Percentiles rank a stretch among this genome's conserved stretches.
phyloP scores from a whole-genome alignment of 2,797 vertebrate species.

The Sebastes minor region DNA sequence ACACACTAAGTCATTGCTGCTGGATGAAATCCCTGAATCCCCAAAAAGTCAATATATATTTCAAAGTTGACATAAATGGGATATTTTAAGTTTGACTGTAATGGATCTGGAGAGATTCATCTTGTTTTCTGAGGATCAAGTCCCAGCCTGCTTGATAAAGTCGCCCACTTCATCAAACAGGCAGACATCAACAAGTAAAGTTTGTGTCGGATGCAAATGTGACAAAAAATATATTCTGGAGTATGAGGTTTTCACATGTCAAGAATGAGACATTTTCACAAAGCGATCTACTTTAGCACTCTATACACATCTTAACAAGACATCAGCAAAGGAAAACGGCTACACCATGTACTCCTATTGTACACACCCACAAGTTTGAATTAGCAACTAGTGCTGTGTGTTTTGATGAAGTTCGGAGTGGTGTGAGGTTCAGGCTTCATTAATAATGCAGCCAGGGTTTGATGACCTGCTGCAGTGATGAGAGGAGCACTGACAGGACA shows the following conservation, averaged over 20 bases:
- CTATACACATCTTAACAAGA: background rate
- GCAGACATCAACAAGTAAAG: constrained; percentile 5
- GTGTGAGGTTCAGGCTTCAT: constrained; percentile 74
- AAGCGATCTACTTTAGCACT: background rate
- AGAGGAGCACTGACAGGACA: constrained; percentile 6
- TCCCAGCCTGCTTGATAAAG: constrained; percentile 1
- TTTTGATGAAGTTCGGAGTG: constrained; percentile 9
- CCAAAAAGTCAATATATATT: constrained; percentile 2
- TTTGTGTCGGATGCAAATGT: constrained; percentile 10
- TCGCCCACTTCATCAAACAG: background rate
- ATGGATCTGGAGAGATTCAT: background rate
- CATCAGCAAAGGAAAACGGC: background rate
- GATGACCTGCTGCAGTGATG: constrained; percentile 30
- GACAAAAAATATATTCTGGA: background rate
- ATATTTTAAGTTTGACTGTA: background rate
- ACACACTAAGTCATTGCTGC: background rate
- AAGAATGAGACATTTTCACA: background rate
- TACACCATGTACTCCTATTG: background rate
- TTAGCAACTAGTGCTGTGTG: background rate
- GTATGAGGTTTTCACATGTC: background rate
- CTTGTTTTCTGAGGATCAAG: constrained; percentile 1
- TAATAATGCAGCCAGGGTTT: constrained; percentile 83
- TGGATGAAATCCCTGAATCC: constrained; percentile 1
- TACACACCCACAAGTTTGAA: background rate
- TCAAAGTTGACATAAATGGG: background rate